Evolutionary conservation across 2,888 invertebrate genomes (phyloP).

Genomic region (Stenolophus ochropezus): DNA sequence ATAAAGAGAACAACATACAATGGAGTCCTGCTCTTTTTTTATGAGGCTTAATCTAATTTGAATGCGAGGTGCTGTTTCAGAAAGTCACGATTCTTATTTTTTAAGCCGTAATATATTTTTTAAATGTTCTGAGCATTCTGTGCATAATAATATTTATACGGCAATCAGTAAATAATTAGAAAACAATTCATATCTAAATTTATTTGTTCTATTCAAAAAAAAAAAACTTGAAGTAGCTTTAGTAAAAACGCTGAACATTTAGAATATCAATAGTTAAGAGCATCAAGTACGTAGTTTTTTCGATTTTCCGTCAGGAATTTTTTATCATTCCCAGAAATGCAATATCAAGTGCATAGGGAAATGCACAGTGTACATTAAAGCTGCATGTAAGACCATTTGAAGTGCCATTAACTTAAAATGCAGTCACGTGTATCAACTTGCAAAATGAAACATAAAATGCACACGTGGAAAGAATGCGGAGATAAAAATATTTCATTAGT

Average conservation of each 20-base stretch:
- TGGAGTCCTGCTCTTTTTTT: too few species aligned
- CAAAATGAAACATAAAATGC: background rate
- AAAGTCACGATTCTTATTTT: too few species aligned
- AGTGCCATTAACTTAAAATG: slow-evolving; percentile 28
- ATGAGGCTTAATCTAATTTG: too few species aligned
- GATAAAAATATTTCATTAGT: background rate
- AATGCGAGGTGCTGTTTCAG: too few species aligned
- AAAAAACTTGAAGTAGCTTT: too few species aligned
- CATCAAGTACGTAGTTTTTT: background rate
- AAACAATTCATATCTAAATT: too few species aligned
- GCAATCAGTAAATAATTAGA: too few species aligned
- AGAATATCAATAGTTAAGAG: background rate
- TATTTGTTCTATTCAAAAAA: too few species aligned
- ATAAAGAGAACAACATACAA: too few species aligned
- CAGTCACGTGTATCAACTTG: background rate
- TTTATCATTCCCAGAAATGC: slow-evolving; percentile 11
- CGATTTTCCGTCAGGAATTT: background rate
- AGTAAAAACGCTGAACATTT: background rate
- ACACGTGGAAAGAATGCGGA: background rate
- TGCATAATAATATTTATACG: too few species aligned
- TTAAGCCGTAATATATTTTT: too few species aligned
- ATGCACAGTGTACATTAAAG: slow-evolving; percentile 17
- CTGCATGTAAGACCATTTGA: slow-evolving; percentile 5
- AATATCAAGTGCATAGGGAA: slow-evolving; percentile 12
- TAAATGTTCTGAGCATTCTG: too few species aligned